Percentiles rank a stretch among this genome's conserved stretches.
Conservation (phyloP, 2,888 invertebrate species). For the Andrena bucephala region DNA sequence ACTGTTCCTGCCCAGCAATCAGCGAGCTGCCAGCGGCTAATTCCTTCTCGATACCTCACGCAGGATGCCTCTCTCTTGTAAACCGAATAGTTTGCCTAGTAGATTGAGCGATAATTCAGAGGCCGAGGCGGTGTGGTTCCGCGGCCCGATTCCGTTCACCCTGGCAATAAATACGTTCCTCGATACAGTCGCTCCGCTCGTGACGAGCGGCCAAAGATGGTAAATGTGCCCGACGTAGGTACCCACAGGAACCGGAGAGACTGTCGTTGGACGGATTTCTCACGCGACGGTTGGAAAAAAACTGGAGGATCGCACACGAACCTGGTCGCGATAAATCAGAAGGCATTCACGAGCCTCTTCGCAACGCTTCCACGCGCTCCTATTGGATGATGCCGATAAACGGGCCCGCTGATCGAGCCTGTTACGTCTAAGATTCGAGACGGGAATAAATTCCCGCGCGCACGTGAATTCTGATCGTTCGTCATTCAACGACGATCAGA, state of each 20-base stretch:
- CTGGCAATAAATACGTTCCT: slow-evolving; percentile 13
- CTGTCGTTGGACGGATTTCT: slow-evolving; percentile 24
- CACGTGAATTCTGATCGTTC: slow-evolving; percentile 62
- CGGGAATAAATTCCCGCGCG: slow-evolving; percentile 33
- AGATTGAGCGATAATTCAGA: slow-evolving; percentile 37
- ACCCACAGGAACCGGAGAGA: slow-evolving; percentile 2
- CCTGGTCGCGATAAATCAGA: slow-evolving; percentile 16
- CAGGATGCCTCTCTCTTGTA: slow-evolving; percentile 13
- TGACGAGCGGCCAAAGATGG: slow-evolving; percentile 22
- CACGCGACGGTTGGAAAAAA: slow-evolving; percentile 7
- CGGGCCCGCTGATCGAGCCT: slow-evolving; percentile 6
- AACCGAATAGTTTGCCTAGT: slow-evolving; percentile 19
- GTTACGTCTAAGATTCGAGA: slow-evolving; percentile 15
- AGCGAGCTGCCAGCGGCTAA: slow-evolving; percentile 4
- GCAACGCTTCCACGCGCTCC: slow-evolving; percentile 1
- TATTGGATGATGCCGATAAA: slow-evolving; percentile 17
- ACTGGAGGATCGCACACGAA: slow-evolving; percentile 5
- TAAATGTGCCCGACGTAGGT: slow-evolving; percentile 15
- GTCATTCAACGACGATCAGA: slow-evolving; percentile 42
- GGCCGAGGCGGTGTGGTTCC: slow-evolving; percentile 17
- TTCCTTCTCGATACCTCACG: slow-evolving; percentile 16
- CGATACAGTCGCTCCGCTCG: not conserved
- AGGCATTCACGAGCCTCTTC: slow-evolving; percentile 16
- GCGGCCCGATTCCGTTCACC: slow-evolving; percentile 25
- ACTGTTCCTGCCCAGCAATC: not conserved